A percentile compares a stretch with the other conserved stretches of the same genome.
Evolutionary conservation across 2,888 invertebrate species (phyloP).

Genomic region (Synanthedon myopaeformis): DNA sequence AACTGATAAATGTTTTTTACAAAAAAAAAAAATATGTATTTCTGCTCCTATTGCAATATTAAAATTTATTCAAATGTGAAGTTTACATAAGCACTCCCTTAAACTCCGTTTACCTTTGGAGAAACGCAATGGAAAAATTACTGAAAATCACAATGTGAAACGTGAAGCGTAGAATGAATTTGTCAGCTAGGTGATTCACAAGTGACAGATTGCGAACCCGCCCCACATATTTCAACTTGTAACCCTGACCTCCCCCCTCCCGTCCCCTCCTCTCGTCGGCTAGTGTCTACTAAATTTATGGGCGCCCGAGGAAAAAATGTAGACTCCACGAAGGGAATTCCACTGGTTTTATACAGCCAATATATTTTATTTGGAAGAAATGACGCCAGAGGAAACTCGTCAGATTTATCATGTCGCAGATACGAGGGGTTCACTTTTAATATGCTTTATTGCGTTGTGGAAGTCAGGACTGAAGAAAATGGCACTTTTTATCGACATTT

Average conservation of each 20-base stretch:
- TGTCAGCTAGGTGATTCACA: conserved; percentile 34
- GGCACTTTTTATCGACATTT: too few species aligned
- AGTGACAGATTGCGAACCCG: conserved; percentile 30
- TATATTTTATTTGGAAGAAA: conserved; percentile 51
- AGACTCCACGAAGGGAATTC: conserved; percentile 41
- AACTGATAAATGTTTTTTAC: too few species aligned
- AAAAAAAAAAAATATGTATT: too few species aligned
- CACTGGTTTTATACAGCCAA: conserved; percentile 45
- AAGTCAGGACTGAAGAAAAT: too few species aligned
- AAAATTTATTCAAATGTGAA: too few species aligned
- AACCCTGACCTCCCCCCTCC: conserved; percentile 6
- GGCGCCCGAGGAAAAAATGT: conserved; percentile 35
- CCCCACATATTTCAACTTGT: conserved; percentile 28
- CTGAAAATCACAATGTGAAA: background rate
- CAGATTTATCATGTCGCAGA: conserved; percentile 28
- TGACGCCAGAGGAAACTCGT: conserved; percentile 27
- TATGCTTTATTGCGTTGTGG: background rate
- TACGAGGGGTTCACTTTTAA: background rate
- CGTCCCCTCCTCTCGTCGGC: conserved; percentile 9
- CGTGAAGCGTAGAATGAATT: conserved; percentile 21
- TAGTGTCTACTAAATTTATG: conserved; percentile 38
- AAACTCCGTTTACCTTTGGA: too few species aligned
- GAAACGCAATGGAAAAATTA: too few species aligned
- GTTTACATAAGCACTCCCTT: too few species aligned
- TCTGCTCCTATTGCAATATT: too few species aligned